Evolutionary conservation across 2,797 vertebrate genomes (phyloP).

Genomic region (Simalia tracyae): DNA sequence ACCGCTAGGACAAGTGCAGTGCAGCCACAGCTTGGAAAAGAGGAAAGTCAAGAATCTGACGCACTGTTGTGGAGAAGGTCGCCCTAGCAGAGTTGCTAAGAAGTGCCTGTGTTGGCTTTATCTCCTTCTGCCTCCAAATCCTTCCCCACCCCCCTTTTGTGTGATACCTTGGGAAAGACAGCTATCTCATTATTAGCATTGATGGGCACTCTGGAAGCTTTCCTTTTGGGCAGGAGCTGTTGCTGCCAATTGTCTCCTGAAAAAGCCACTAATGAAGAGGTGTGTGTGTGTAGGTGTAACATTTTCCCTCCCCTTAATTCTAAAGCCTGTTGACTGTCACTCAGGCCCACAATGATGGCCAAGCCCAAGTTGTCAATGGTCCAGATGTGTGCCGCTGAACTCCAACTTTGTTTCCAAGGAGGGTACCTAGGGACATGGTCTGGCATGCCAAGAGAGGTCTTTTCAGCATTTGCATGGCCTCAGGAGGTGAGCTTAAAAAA

Average conservation of each 20-base stretch:
- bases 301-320: too few relatives aligned
- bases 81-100: too few relatives aligned
- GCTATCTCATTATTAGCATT: background rate
- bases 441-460: background rate
- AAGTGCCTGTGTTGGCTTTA: too few relatives aligned
- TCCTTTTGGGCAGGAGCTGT: background rate
- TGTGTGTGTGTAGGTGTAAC: background rate
- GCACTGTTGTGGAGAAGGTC: too few relatives aligned
- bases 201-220: background rate
- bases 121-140: too few relatives aligned
- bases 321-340: background rate
- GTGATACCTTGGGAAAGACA: background rate
- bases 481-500: background rate
- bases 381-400: background rate
- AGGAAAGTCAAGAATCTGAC: too few relatives aligned
- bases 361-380: conserved; percentile 10
- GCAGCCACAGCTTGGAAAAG: too few relatives aligned
- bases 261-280: background rate
- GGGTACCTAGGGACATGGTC: accelerated
- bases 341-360: background rate
- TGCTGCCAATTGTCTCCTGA: background rate
- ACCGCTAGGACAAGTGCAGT: too few relatives aligned
- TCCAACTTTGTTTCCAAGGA: background rate
- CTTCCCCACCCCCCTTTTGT: background rate
- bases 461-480: background rate